phyloP scores from a whole-genome alignment of 2,888 invertebrate genomes.

The Xestia xanthographa region DNA sequence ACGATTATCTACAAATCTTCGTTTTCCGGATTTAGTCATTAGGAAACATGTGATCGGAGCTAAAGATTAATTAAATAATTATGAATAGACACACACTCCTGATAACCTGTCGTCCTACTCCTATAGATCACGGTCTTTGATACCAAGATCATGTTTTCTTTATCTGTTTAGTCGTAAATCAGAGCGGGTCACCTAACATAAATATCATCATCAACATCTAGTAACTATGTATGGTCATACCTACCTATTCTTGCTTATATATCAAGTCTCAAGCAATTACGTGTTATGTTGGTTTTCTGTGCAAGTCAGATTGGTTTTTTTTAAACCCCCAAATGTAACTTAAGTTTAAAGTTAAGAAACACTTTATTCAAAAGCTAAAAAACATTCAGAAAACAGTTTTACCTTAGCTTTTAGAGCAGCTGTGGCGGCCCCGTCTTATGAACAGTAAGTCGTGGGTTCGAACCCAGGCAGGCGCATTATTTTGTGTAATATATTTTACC shows the following conservation, averaged over 20 bases:
- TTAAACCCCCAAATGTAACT: background rate
- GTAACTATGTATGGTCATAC: background rate
- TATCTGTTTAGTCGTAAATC: slow-evolving; percentile 42
- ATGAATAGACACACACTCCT: slow-evolving; percentile 56
- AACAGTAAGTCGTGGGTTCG: too few relatives aligned
- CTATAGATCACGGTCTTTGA: slow-evolving; percentile 67
- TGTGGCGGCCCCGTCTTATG: too few relatives aligned
- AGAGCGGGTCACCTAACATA: slow-evolving; percentile 10
- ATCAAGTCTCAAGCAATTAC: background rate
- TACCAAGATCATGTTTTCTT: slow-evolving; percentile 58
- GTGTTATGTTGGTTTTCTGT: too few relatives aligned
- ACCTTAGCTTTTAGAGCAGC: background rate
- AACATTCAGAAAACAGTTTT: background rate
- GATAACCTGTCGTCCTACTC: slow-evolving; percentile 69
- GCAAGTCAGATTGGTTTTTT: background rate
- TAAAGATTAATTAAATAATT: slow-evolving; percentile 60
- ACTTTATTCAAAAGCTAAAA: background rate
- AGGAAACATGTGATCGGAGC: slow-evolving; percentile 53
- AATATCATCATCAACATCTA: background rate
- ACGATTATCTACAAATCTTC: background rate
- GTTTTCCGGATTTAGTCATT: background rate
- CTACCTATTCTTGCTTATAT: background rate
- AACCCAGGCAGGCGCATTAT: too few relatives aligned
- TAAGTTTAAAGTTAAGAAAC: background rate
- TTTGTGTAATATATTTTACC: too few relatives aligned